Evolutionary conservation across 2,113 vertebrate species (phyloP), one percentile per base, ranked within the genome.

Genomic region (Chlorodrepanis virens): DNA sequence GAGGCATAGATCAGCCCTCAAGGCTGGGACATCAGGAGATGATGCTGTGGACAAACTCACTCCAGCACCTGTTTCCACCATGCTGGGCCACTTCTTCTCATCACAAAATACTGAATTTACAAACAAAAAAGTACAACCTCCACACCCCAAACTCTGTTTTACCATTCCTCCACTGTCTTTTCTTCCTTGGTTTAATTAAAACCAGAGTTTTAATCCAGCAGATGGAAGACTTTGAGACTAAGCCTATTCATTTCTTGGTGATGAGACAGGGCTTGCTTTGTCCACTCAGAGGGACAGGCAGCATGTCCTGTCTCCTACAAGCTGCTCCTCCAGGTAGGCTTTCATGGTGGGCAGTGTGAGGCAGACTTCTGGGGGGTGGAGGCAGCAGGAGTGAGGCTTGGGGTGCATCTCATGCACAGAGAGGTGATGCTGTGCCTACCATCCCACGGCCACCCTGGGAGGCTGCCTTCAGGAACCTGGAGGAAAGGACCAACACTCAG

Each of bases 1-100:
- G 0, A 60, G 57, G 50, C n/a, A n/a, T 12, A 12, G 56, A 17
- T 24, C 60, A 57, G 50, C 9, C 0, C 0, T 28, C 4, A 16
- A 52, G 42, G 5, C 75, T 70, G 75, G 42, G 29, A 42, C 18
- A 16, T 31, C 19, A 20, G 47, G 14, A 56, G 19, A 20, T 67
- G 21, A 24, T 14, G 21, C 47, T 39, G 4, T 29, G 61, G 40
- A 60, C 44, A 20, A 39, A 10, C 1, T 4, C 28, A 20, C 15
- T 37, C 40, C 63, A 90, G 49, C 23, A 40, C 45, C 0, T 0
- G 4, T 40, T 85, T 57, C 49, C 69, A 78, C 47, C 56, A 29
- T n/a, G 35, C 21, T 82, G 28, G 54, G 67, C 33, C 69, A 54
- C n/a, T 54, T 64, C 56, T 61, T 40, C 61, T 75, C 1, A 1